Conservation (phyloP, 2,797 vertebrate genomes). For the Alcedo atthis region DNA sequence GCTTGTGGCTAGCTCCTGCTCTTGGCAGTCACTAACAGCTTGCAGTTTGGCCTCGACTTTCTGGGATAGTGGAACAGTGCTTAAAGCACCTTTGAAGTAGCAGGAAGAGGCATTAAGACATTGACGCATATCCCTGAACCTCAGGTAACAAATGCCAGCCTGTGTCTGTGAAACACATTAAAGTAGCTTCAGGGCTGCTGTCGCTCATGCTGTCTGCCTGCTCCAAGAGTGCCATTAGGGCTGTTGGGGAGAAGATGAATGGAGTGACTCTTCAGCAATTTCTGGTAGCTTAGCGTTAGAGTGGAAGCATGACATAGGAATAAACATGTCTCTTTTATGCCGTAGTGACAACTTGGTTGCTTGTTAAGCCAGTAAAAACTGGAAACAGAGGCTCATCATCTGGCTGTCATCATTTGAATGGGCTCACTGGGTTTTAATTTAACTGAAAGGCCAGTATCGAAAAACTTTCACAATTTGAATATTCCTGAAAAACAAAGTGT, state of each 20-base stretch:
- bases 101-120: slow-evolving; percentile 14
- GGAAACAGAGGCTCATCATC: neutral
- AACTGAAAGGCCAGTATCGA: neutral
- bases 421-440: neutral
- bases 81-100: slow-evolving; percentile 6
- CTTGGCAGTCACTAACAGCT: slow-evolving; percentile 4
- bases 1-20: neutral
- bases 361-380: neutral
- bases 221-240: neutral
- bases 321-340: neutral
- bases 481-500: neutral
- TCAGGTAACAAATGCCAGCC: slow-evolving; percentile 35
- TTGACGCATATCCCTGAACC: neutral
- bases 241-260: neutral
- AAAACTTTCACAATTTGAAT: neutral
- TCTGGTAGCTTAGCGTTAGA: neutral
- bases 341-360: neutral
- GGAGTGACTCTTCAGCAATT: neutral
- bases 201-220: neutral
- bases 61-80: neutral
- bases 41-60: slow-evolving; percentile 17
- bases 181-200: slow-evolving; percentile 15
- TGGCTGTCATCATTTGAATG: neutral
- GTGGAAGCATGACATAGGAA: neutral
- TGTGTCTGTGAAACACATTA: neutral